phyloP scores from a whole-genome alignment of 2,888 invertebrate genomes.

The Scaptodrosophila latifasciaeformis region DNA sequence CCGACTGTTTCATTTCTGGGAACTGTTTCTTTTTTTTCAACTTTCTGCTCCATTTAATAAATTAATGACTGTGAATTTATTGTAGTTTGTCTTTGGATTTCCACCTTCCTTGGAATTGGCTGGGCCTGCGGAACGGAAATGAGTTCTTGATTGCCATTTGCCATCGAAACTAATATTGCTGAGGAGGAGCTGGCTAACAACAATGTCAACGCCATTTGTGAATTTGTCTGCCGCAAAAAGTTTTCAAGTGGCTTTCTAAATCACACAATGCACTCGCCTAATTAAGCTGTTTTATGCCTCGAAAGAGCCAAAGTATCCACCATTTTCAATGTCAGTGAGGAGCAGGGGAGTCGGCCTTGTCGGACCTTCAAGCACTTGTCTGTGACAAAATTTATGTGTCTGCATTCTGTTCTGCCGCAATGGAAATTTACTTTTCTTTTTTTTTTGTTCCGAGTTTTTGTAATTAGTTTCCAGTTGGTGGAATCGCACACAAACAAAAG shows the following conservation, averaged over 20 bases:
- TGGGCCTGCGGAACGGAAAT: conserved; percentile 41
- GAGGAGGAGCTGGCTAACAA: neutral
- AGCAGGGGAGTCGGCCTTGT: conserved; percentile 7
- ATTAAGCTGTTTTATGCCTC: conserved; percentile 39
- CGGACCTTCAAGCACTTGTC: conserved; percentile 28
- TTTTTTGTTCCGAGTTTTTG: conserved; percentile 1
- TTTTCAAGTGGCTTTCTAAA: conserved; percentile 8
- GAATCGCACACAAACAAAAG: neutral
- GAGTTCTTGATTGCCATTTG: conserved; percentile 54
- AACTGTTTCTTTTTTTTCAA: conserved; percentile 10
- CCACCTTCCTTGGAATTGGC: too few species aligned
- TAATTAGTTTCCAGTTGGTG: conserved; percentile 35
- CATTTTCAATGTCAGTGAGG: conserved; percentile 53
- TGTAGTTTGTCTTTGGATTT: neutral
- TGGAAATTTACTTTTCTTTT: neutral
- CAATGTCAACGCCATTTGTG: neutral
- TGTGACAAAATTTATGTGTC: conserved; percentile 59
- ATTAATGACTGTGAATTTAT: conserved; percentile 44
- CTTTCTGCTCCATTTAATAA: conserved; percentile 53
- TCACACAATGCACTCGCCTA: conserved; percentile 28
- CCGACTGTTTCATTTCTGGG: too few species aligned
- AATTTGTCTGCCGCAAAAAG: conserved; percentile 4
- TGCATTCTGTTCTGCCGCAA: conserved; percentile 41
- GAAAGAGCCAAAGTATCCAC: conserved; percentile 31
- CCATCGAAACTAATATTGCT: conserved; percentile 3